Percentiles rank a stretch among this genome's conserved stretches.
Conservation (phyloP, 2,888 invertebrate genomes). For the Heliconius hortense region DNA sequence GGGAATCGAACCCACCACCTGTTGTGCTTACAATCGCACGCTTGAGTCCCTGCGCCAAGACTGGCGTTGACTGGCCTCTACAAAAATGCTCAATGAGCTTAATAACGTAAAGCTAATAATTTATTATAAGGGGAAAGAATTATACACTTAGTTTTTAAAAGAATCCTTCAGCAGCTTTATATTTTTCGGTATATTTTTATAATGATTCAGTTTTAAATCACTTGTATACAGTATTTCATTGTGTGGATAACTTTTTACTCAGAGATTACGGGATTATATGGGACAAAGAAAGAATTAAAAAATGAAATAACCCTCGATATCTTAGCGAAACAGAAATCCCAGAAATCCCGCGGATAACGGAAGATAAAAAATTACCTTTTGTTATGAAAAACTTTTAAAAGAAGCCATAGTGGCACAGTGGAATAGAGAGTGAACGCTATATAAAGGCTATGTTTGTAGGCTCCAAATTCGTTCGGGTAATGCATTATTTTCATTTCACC, state of each 20-base stretch:
- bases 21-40: neutral
- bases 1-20: neutral
- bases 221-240: constrained; percentile 4
- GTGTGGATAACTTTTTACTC: constrained; percentile 9
- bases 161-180: neutral
- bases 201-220: neutral
- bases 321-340: constrained; percentile 4
- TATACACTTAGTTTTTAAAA: neutral
- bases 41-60: neutral
- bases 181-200: constrained; percentile 4
- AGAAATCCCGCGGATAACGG: neutral
- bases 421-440: too few relatives aligned
- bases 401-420: neutral
- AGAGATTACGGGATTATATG: constrained; percentile 1
- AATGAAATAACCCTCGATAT: constrained; percentile 6
- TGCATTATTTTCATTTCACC: too few relatives aligned
- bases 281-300: constrained; percentile 7
- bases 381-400: neutral
- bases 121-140: neutral
- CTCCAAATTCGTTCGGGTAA: too few relatives aligned
- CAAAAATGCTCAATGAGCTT: too few relatives aligned
- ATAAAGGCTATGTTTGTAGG: too few relatives aligned
- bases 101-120: neutral
- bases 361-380: neutral
- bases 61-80: too few relatives aligned